phyloP scores from a whole-genome alignment of 2,797 vertebrate species.

The Bovichtus variegatus region DNA sequence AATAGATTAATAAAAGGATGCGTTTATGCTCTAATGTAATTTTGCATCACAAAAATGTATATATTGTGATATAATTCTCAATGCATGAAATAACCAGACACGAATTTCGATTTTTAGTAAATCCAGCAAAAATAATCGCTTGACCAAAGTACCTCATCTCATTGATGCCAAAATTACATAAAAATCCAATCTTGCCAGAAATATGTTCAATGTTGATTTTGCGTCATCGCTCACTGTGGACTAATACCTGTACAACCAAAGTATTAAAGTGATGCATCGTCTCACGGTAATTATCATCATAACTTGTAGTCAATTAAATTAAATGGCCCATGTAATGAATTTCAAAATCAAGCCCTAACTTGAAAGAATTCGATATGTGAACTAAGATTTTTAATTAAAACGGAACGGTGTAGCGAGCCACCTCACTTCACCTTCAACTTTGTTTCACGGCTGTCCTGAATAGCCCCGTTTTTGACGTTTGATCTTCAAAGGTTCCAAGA shows the following conservation, averaged over 20 bases:
- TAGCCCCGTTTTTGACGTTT: conserved; percentile 48
- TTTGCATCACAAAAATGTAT: not conserved
- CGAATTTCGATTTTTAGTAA: no score
- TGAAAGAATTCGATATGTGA: not conserved
- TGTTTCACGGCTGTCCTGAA: conserved; percentile 25
- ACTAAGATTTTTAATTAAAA: conserved; percentile 10
- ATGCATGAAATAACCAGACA: not conserved
- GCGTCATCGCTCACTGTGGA: not conserved
- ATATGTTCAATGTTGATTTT: not conserved
- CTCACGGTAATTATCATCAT: not conserved
- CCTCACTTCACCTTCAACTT: conserved; percentile 33
- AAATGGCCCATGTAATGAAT: not conserved
- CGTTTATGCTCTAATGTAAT: not conserved
- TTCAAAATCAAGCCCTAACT: not conserved
- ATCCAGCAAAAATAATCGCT: not conserved
- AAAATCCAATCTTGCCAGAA: not conserved
- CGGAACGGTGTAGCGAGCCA: conserved; percentile 12
- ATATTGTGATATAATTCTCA: not conserved
- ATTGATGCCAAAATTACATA: not conserved
- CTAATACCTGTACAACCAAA: not conserved
- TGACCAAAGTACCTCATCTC: not conserved
- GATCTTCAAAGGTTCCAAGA: conserved; percentile 52
- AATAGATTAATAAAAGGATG: no score
- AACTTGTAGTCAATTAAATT: not conserved
- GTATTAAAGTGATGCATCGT: not conserved